phyloP scores from a whole-genome alignment of 37 sponge, comb jelly and placozoan genomes.

The Aplysina aerophoba region DNA sequence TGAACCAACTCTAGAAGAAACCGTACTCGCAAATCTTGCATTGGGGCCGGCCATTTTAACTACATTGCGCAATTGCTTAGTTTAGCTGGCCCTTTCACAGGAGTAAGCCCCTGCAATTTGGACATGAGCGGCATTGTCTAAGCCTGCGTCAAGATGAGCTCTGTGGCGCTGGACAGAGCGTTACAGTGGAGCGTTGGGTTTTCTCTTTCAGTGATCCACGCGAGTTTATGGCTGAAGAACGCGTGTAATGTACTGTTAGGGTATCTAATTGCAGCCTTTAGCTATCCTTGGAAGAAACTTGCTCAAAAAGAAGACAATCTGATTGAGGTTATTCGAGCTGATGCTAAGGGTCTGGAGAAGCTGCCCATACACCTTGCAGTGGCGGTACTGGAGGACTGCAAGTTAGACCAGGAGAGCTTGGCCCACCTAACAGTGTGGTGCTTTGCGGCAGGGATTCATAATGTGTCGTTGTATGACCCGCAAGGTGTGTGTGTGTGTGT shows the following conservation, averaged over 20 bases:
- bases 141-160: not conserved
- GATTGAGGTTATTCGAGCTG: constrained; percentile 38
- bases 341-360: constrained; percentile 56
- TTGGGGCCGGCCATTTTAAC: not conserved
- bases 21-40: not conserved
- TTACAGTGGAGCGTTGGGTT: not conserved
- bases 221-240: not conserved
- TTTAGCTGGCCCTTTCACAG: not conserved
- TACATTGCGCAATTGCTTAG: not conserved
- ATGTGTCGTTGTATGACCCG: constrained; percentile 67
- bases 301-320: constrained; percentile 43
- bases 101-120: constrained; percentile 13
- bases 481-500: constrained; percentile 70
- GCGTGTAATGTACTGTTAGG: not conserved
- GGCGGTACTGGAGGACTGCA: constrained; percentile 39
- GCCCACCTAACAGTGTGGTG: constrained; percentile 68
- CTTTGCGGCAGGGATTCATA: constrained; percentile 44
- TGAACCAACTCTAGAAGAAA: too few relatives aligned
- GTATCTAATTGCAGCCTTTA: not conserved
- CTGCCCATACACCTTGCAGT: constrained; percentile 67
- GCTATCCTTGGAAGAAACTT: not conserved
- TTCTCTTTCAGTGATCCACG: not conserved
- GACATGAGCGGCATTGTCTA: too few relatives aligned
- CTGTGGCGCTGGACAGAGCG: not conserved
- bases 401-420: constrained; percentile 44